Evolutionary conservation across 1,140 invertebrate genomes (phyloP), one percentile per base, ranked within the genome.

Genomic region (Bombus terrestris): DNA sequence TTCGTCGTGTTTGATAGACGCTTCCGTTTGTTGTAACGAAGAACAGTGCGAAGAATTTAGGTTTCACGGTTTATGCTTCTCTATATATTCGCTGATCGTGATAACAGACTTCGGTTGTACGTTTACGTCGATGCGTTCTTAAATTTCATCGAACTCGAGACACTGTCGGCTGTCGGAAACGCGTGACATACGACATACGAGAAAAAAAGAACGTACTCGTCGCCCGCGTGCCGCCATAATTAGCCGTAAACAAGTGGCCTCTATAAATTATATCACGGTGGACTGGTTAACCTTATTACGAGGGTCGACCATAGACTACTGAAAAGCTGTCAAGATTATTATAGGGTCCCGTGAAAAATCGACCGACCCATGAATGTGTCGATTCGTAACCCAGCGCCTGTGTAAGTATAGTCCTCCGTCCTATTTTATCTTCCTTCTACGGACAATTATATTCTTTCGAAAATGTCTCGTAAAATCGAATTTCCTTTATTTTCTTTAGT

Each of bases 271-370:
- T 79, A 89, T 87, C 75, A 77, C 76, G 59, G 77, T 74, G 83
- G 78, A 83, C 80, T 81, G 66, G 89, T 89, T 89, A 89, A 89
- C 82, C 86, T 89, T 90, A 82, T 90, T 90, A 90, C 77, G 62
- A 89, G 85, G 88, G 88, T 90, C 85, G 85, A 37, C 84, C 64
- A 57, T 82, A 71, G 75, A 84, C 79, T 87, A 90, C 78, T 83
- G 89, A 87, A 87, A 90, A 89, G 81, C 64, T 85, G 89, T 81
- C 79, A 59, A 78, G 82, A 87, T 90, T 89, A 85, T 90, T 85
- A 85, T 71, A 74, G 88, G 64, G 74, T 89, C 57, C 79, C 85
- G 53, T 90, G 88, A 90, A 90, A 90, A 89, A 90, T 87, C 79
- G 82, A 53, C 69, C 85, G 43, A 71, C 64, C 43, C 41, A 79